phyloP scores from a whole-genome alignment of 2,113 vertebrate genomes.

The Ginglymostoma cirratum region DNA sequence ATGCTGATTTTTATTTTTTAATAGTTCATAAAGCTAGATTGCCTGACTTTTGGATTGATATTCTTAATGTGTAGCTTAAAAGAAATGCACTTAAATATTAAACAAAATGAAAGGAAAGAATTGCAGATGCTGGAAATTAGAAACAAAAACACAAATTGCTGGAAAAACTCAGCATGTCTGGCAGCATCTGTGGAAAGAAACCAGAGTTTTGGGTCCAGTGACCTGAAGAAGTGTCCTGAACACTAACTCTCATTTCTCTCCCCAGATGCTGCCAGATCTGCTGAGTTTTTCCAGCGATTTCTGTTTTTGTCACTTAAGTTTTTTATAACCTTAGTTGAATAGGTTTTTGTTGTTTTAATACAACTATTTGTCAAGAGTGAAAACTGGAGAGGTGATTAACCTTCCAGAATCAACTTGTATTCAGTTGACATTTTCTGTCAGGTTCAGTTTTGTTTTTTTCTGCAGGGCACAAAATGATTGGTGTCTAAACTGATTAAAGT shows the following conservation, averaged over 20 bases:
- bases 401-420: neutral
- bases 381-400: neutral
- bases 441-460: conserved; percentile 45
- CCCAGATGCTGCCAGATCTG: too few relatives aligned
- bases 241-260: too few relatives aligned
- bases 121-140: too few relatives aligned
- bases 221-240: too few relatives aligned
- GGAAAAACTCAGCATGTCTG: too few relatives aligned
- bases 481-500: conserved; percentile 48
- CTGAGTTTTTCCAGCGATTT: too few relatives aligned
- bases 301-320: too few relatives aligned
- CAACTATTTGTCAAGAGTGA: neutral
- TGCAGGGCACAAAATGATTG: conserved; percentile 50
- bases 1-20: neutral
- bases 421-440: neutral
- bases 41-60: neutral
- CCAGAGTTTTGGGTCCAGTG: too few relatives aligned
- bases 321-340: neutral
- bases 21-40: neutral
- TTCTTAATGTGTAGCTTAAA: neutral
- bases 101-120: too few relatives aligned
- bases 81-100: neutral
- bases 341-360: neutral
- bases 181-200: too few relatives aligned
- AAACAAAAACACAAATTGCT: too few relatives aligned